These are phyloP conservation scores for Phyllotis vaccarum DNA, from an alignment of 2,797 vertebrate genomes.

Conservation along the genomic window DNA sequence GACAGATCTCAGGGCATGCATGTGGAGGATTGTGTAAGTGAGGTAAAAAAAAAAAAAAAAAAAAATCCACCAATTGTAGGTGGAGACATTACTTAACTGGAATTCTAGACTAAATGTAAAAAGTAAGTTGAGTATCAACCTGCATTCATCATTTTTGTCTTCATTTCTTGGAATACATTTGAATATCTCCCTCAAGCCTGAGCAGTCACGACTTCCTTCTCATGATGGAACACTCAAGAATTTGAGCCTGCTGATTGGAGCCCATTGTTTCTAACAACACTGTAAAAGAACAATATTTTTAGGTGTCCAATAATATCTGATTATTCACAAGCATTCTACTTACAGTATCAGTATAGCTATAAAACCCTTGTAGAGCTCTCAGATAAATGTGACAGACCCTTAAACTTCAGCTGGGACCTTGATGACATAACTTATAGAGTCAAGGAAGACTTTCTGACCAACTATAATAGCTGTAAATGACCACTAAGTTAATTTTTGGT, in stretches of 20 bases:
- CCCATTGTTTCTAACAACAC: too few relatives aligned
- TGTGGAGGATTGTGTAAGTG: neutral
- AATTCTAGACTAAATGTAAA: neutral
- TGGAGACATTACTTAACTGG: neutral
- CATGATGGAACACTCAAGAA: neutral
- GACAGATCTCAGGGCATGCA: neutral
- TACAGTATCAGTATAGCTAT: too few relatives aligned
- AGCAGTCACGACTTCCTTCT: neutral
- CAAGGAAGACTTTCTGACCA: neutral
- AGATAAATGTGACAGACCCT: neutral
- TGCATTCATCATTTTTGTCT: neutral
- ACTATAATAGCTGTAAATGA: neutral
- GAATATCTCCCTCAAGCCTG: neutral
- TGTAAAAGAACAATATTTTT: neutral
- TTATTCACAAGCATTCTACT: neutral
- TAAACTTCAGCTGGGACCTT: neutral
- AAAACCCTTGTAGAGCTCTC: neutral
- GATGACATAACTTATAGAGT: neutral
- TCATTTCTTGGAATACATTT: neutral
- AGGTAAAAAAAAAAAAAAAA: too few relatives aligned
- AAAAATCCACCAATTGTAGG: neutral
- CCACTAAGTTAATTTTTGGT: neutral
- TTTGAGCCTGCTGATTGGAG: too few relatives aligned
- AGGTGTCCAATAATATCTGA: neutral
- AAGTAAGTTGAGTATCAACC: too few relatives aligned